Percentiles rank a stretch among this genome's conserved stretches.
Conservation (phyloP, 2,797 vertebrate genomes). For the Cercopithecus petaurista region DNA sequence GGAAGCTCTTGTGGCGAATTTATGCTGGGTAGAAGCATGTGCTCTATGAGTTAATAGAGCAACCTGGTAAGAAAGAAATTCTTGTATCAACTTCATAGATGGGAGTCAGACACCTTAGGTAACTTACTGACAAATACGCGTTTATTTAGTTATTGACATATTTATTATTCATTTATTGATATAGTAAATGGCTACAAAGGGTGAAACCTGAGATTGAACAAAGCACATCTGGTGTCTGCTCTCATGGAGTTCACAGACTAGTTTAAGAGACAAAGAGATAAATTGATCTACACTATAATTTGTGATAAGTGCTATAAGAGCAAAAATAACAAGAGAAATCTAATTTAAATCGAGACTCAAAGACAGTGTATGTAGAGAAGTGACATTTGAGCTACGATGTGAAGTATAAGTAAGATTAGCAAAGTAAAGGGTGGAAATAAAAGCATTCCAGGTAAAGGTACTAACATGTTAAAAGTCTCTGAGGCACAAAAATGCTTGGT, state of each 20-base stretch:
- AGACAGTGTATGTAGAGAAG: neutral
- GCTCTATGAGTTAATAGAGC: neutral
- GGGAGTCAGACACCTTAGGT: neutral
- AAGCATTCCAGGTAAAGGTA: neutral
- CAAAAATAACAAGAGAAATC: neutral
- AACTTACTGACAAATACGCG: neutral
- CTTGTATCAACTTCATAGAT: neutral
- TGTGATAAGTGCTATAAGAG: neutral
- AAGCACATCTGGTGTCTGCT: neutral
- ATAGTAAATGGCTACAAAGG: neutral
- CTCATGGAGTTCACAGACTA: neutral
- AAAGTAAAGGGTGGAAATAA: neutral
- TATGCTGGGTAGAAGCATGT: neutral
- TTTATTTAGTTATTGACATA: neutral
- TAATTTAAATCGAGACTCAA: neutral
- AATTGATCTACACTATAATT: neutral
- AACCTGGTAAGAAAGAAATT: conserved; percentile 6
- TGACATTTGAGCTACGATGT: neutral
- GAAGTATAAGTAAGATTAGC: neutral
- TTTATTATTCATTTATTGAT: neutral
- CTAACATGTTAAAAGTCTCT: neutral
- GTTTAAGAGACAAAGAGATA: neutral
- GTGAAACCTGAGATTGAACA: neutral
- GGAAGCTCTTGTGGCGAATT: neutral
- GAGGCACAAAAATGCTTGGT: neutral